phyloP scores from a whole-genome alignment of 2,797 vertebrate species.

The Fistularia commersonii region DNA sequence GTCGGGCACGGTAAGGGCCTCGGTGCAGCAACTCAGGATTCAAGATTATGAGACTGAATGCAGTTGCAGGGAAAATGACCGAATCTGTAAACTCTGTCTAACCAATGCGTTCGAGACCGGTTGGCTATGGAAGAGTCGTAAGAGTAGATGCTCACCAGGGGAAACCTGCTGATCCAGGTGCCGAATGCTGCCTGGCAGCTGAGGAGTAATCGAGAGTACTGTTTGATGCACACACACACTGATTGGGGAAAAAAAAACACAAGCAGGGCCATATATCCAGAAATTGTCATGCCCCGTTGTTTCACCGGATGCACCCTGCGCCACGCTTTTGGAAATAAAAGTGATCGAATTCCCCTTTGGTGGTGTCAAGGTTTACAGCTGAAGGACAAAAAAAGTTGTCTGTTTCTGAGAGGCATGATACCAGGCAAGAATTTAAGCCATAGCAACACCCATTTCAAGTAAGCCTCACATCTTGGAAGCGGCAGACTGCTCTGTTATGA shows the following conservation, averaged over 20 bases:
- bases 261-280: slow-evolving; percentile 12
- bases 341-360: slow-evolving; percentile 49
- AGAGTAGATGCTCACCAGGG: slow-evolving; percentile 56
- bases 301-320: slow-evolving; percentile 47
- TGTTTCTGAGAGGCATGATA: slow-evolving; percentile 37
- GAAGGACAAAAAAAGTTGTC: slow-evolving; percentile 47
- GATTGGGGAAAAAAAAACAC: slow-evolving; percentile 32
- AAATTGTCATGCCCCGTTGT: slow-evolving; percentile 32
- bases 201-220: slow-evolving; percentile 32
- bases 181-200: slow-evolving; percentile 60
- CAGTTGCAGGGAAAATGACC: slow-evolving; percentile 58
- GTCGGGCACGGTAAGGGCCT: slow-evolving; percentile 49
- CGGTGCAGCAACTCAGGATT: slow-evolving; percentile 51
- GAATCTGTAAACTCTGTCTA: slow-evolving; percentile 57
- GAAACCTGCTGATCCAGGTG: slow-evolving; percentile 70
- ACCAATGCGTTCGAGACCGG: slow-evolving; percentile 54
- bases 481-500: slow-evolving; percentile 43
- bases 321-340: slow-evolving; percentile 56
- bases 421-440: slow-evolving; percentile 50
- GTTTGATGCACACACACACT: slow-evolving; percentile 25
- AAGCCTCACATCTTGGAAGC: slow-evolving; percentile 39
- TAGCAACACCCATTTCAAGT: slow-evolving; percentile 54
- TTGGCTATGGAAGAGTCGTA: slow-evolving; percentile 63
- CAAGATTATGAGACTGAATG: slow-evolving; percentile 26
- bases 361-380: slow-evolving; percentile 55